Evolutionary conservation across 1,140 invertebrate genomes (phyloP), one percentile per base, ranked within the genome.

Genomic region (Idris sp.): DNA sequence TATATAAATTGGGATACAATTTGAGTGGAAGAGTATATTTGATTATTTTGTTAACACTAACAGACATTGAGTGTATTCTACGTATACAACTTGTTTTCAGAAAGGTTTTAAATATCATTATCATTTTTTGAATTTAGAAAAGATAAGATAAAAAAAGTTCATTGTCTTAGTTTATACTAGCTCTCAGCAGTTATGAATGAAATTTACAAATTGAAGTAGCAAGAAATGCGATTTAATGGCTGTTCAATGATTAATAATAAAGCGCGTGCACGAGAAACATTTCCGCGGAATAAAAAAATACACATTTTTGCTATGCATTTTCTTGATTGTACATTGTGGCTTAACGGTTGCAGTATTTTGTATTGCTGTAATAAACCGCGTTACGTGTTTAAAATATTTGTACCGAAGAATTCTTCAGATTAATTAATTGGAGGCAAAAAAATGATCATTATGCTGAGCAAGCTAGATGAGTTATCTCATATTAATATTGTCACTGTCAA

Each of bases 231-330:
- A 14, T n/a, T 18, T 33, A 56, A 43, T 22, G 33, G 13, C 7
- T 14, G 41, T 67, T 67, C 56, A 67, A 67, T 15, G 41, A 67
- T 46, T 41, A 31, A 31, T 30, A 46, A 56, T 67, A 54, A 54
- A 56, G 5, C 10, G 31, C 22, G 19, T n/a, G n/a, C n/a, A n/a
- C 14, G 31, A 26, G 19, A 51, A 25, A 10, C 4, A n/a, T 19
- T 38, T 11, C 11, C 19, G 18, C 9, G 15, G 46, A 44, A 15
- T 38, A 46, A 48, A 56, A 67, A 48, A 67, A 30, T 26, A 18
- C 4, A 15, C 49, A 5, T 22, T 31, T 6, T 30, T 51, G 49
- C 5, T 18, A 9, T 25, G 49, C 22, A 41, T 67, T 54, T 67
- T 48, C 49, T 11, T 22, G 16, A 16, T 26, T 15, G 9, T 38